These are phyloP conservation scores for Aurelia coerulea DNA, from an alignment of 30 jellyfish, hydroid and myxozoan species.

Conservation along the genomic window DNA sequence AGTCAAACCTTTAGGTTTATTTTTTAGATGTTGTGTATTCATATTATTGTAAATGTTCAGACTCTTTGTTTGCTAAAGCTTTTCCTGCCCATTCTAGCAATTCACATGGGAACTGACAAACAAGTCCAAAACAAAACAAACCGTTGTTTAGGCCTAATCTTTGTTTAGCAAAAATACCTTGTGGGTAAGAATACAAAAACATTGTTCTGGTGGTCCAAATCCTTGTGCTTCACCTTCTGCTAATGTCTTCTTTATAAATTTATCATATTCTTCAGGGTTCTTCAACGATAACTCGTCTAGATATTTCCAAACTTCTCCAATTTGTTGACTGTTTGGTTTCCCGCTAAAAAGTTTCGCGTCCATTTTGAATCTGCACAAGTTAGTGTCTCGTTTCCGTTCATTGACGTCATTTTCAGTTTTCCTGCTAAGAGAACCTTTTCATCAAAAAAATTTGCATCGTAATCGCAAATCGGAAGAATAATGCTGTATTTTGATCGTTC, in stretches of 20 bases:
- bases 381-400: not conserved
- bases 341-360: constrained; percentile 38
- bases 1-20: too few relatives aligned
- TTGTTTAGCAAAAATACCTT: constrained; percentile 38
- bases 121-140: too few relatives aligned
- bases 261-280: constrained; percentile 72
- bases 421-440: not conserved
- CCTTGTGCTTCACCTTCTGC: constrained; percentile 81
- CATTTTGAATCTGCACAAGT: constrained; percentile 10
- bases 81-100: too few relatives aligned
- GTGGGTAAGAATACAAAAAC: constrained; percentile 55
- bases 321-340: constrained; percentile 48
- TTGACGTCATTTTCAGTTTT: not conserved
- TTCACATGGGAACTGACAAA: too few relatives aligned
- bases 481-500: too few relatives aligned
- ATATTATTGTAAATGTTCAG: too few relatives aligned
- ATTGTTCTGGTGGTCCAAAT: constrained; percentile 87
- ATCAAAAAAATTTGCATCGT: too few relatives aligned
- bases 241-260: constrained; percentile 69
- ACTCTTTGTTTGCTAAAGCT: too few relatives aligned
- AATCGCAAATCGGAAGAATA: too few relatives aligned
- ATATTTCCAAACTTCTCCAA: constrained; percentile 73
- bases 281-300: constrained; percentile 64
- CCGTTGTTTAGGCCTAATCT: too few relatives aligned
- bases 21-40: too few relatives aligned